These are phyloP conservation scores for Drosophila pandora DNA, from an alignment of 1,140 invertebrate genomes.

Conservation along the genomic window DNA sequence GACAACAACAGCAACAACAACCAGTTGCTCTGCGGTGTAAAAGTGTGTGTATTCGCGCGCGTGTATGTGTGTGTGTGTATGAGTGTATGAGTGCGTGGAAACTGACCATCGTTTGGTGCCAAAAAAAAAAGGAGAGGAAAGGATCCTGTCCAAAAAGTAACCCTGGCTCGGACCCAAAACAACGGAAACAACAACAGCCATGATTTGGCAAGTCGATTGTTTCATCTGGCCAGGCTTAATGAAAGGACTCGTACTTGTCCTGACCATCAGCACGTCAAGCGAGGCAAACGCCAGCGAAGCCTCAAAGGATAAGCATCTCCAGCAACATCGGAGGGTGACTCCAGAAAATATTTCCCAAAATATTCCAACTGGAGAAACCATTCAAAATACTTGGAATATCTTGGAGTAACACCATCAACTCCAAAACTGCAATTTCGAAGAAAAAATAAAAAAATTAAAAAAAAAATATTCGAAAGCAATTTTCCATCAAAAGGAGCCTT, in stretches of 20 bases:
- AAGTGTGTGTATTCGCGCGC: slow-evolving; percentile 33
- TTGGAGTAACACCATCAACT: neutral
- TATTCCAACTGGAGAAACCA: slow-evolving; percentile 12
- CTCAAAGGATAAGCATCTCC: slow-evolving; percentile 68
- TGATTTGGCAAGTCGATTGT: slow-evolving; percentile 47
- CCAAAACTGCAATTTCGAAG: slow-evolving; percentile 11
- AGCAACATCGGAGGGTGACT: slow-evolving; percentile 19
- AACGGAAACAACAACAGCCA: slow-evolving; percentile 25
- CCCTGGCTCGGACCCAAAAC: slow-evolving; percentile 53
- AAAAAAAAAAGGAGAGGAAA: slow-evolving; percentile 43
- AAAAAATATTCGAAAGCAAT: neutral
- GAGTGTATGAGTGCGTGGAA: slow-evolving; percentile 18
- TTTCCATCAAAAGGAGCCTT: neutral
- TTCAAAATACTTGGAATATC: slow-evolving; percentile 1
- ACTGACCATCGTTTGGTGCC: slow-evolving; percentile 72
- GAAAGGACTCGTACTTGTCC: slow-evolving; percentile 47
- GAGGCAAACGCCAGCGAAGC: slow-evolving; percentile 56
- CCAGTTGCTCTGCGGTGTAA: slow-evolving; percentile 47
- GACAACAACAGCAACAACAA: slow-evolving; percentile 56
- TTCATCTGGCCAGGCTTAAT: slow-evolving; percentile 60
- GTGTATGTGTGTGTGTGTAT: slow-evolving; percentile 34
- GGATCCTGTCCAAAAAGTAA: slow-evolving; percentile 22
- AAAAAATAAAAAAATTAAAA: slow-evolving; percentile 5
- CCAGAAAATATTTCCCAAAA: neutral
- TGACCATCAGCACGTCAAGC: slow-evolving; percentile 29